phyloP scores from a whole-genome alignment of 1,140 invertebrate species.

The Camponotus pennsylvanicus region DNA sequence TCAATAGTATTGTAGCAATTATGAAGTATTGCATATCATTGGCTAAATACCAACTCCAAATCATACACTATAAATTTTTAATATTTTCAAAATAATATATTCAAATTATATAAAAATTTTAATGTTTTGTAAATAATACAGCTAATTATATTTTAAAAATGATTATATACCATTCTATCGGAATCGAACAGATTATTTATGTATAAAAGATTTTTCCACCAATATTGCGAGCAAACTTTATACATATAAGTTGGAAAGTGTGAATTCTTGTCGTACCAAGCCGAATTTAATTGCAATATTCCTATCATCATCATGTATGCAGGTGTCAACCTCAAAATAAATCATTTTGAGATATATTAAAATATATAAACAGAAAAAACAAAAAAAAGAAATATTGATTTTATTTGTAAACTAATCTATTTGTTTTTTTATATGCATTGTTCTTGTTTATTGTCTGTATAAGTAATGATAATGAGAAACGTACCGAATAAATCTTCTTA shows the following conservation, averaged over 20 bases:
- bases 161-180: slow-evolving; percentile 84
- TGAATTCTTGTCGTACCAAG: slow-evolving; percentile 85
- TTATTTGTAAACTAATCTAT: not conserved
- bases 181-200: slow-evolving; percentile 88
- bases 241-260: slow-evolving; percentile 84
- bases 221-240: slow-evolving; percentile 87
- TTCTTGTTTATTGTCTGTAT: slow-evolving; percentile 39
- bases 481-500: slow-evolving; percentile 85
- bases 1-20: slow-evolving; percentile 85
- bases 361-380: not conserved
- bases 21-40: slow-evolving; percentile 94
- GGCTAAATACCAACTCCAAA: slow-evolving; percentile 94
- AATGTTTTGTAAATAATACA: not conserved
- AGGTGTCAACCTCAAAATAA: slow-evolving; percentile 83
- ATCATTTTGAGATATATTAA: not conserved
- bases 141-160: slow-evolving; percentile 2
- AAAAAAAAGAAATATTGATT: not conserved
- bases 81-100: no score
- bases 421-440: slow-evolving; percentile 72
- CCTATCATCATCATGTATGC: slow-evolving; percentile 86
- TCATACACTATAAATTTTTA: slow-evolving; percentile 88
- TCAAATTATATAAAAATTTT: not conserved
- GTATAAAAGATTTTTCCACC: slow-evolving; percentile 89
- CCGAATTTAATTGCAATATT: slow-evolving; percentile 85
- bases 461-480: not conserved